Percentiles rank a stretch among this genome's conserved stretches.
Evolutionary conservation across 2,888 invertebrate species (phyloP).

Genomic region (Standfussiana lucernea): DNA sequence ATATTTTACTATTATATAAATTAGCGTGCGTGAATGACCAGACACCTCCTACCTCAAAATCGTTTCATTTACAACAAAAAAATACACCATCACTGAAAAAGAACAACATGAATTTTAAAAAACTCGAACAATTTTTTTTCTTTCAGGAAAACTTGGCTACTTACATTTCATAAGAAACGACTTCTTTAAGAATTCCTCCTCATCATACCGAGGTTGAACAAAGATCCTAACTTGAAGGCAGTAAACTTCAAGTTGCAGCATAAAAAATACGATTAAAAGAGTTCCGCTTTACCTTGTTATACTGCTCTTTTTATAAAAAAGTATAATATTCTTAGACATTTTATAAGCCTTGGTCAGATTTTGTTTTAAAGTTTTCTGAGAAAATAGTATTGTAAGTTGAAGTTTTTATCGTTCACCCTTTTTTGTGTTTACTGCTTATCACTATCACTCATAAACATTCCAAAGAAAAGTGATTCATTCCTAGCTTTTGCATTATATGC

Average conservation of each 20-base stretch:
- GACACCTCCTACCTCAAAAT: background rate
- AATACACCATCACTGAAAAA: conserved; percentile 8
- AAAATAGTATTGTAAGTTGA: background rate
- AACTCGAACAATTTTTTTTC: conserved; percentile 27
- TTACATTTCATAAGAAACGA: conserved; percentile 55
- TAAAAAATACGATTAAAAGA: conserved; percentile 55
- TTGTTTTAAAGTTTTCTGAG: background rate
- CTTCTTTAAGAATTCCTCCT: conserved; percentile 46
- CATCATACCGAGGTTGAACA: conserved; percentile 46
- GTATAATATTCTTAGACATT: conserved; percentile 18
- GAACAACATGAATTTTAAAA: conserved; percentile 23
- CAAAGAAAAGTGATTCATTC: background rate
- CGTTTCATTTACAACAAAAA: conserved; percentile 16
- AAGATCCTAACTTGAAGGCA: conserved; percentile 49
- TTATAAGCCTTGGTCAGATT: conserved; percentile 3
- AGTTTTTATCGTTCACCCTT: background rate
- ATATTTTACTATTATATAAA: background rate
- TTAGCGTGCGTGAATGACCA: too few relatives aligned
- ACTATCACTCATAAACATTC: background rate
- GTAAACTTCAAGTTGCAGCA: conserved; percentile 51
- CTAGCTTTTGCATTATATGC: background rate
- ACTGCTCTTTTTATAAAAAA: conserved; percentile 23
- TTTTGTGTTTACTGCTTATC: background rate
- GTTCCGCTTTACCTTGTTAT: conserved; percentile 43
- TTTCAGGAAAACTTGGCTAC: conserved; percentile 31